Base-by-base conservation (phyloP, 2,888 invertebrate genomes). In the Pristionchus entomophagus region DNA sequence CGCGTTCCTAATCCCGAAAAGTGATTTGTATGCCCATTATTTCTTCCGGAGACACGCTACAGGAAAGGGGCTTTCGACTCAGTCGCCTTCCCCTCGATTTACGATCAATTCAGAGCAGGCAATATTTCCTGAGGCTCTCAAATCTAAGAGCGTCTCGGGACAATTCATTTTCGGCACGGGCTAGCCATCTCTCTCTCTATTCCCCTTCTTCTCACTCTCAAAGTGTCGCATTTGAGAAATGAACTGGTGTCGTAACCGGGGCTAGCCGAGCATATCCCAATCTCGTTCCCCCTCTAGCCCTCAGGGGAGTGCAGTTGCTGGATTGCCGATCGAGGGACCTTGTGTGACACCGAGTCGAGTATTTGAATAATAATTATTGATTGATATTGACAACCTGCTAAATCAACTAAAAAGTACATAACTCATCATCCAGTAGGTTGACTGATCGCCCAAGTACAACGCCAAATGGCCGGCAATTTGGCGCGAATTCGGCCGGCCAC, bases 211-310 rank as follows among this genome's bases (percentile, higher is more conserved):
- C 65, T 65, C 65, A 5, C 59, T n/a, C 59, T 59, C 65, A 32
- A 73, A 38, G 73, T 73, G 73, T 73, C 73, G 73, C 73, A 73
- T 73, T 73, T 73, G 73, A 73, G 73, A 73, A 73, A 73, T 73
- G 73, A 73, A 73, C 73, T 73, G 73, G 35, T 19, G 32, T 29
- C 29, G 56, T 4, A 26, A 29, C 32, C 65, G 26, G 29, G 38
- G 73, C 73, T 38, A 45, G 65, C 65, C 32, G 19, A 5, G 22
- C 32, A 45, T 45, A 41, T 73, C 73, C 29, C 17, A 65, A 22
- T 22, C n/a, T 4, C 45, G 73, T 26, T 29, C 38, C n/a, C 65
- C 26, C 14, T 38, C 62, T 69, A 38, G 19, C 35, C 41, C 73
- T 73, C 73, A 8, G 26, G 73, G 73, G 73, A 45, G 38, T 19